Base-by-base conservation (phyloP, 2,888 invertebrate species). In the Bellardia pandia region DNA sequence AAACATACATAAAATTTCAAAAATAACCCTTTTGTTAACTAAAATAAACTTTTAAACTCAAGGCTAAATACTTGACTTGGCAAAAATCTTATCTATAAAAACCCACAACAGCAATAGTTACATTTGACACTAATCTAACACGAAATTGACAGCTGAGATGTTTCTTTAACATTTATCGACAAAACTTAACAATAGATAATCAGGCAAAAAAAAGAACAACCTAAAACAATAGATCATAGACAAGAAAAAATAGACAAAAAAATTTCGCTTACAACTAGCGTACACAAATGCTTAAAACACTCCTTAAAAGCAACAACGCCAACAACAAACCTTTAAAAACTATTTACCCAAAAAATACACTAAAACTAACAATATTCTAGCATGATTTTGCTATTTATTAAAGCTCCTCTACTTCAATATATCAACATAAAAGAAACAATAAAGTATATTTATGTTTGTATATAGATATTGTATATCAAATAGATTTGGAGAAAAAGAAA, bases 71-170 rank as follows among this genome's bases (percentile, higher is more conserved):
- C 16, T 45, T 76, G 33, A 66, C 6, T 72, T 37, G 58, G 6
- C n/a, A 16, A 83, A 64, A 68, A 48, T 16, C 42, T 16, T 45
- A 23, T 14, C 11, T 33, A 23, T 48, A 30, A 45, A 85, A 45
- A 2, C 3, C 66, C 23, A 58, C 13, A 71, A 62, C 33, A 60
- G 53, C 33, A 48, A 66, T 14, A 30, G n/a, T 51, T 58, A 79
- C 56, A 69, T 51, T 79, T 66, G 75, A 58, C 58, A 72, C 66
- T 60, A 84, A 80, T 80, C 72, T 74, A 62, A 80, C 60, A 80
- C 37, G 56, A 80, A 84, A 80, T 80, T 86, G 86, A 77, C 80
- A 84, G 80, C 71, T 40, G 53, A 80, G 56, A 66, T 75, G 42
- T 79, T 60, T 78, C 30, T 42, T 58, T 83, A 58, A 40, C 13